Evolutionary conservation across 2,888 invertebrate species (phyloP), one percentile per base, ranked within the genome.

Genomic region (Eurytoma californica): DNA sequence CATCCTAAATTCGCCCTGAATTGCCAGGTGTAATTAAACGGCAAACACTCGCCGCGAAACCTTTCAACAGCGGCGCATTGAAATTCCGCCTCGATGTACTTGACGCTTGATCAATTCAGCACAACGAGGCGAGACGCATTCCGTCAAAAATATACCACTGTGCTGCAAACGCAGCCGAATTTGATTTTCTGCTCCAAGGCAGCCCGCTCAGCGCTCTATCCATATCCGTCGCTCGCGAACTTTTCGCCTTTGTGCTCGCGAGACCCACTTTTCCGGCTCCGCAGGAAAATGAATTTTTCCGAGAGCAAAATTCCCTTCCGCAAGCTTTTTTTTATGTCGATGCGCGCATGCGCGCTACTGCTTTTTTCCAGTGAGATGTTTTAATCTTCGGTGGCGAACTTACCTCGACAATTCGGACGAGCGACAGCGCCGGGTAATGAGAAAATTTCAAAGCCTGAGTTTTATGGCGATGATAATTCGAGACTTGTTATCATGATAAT

Each of bases 211-310:
- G 2, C 24, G 13, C 16, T 60, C 60, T 13, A 24, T 16, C 16
- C 28, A 7, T 58, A 18, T 24, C 14, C 24, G 20, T 47, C 63
- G 63, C 39, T 63, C 63, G 39, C 39, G 47, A n/a, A 47, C 63
- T 63, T 18, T 63, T 47, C 39, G 9, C 3, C 47, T 47, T 47
- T 39, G 28, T n/a, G 39, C 9, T 1, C 9, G 14, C 58, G 24
- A 60, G 24, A 60, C 5, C n/a, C 63, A 30, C 30, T 24, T 60
- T 60, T 60, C 5, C 60, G 14, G 2, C 20, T 14, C 16, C 20
- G 18, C 14, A 7, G 63, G 39, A 63, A 63, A 63, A 63, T 63
- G 63, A 63, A 63, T 63, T 63, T 53, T 63, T 63, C 63, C 63
- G 57, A 57, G 20, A 57, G 39, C 30, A 39, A 63, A 39, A 63